A percentile compares a stretch with the other conserved stretches of the same genome.
phyloP scores from a whole-genome alignment of 2,113 vertebrate species.

The Neopipo cinnamomea region DNA sequence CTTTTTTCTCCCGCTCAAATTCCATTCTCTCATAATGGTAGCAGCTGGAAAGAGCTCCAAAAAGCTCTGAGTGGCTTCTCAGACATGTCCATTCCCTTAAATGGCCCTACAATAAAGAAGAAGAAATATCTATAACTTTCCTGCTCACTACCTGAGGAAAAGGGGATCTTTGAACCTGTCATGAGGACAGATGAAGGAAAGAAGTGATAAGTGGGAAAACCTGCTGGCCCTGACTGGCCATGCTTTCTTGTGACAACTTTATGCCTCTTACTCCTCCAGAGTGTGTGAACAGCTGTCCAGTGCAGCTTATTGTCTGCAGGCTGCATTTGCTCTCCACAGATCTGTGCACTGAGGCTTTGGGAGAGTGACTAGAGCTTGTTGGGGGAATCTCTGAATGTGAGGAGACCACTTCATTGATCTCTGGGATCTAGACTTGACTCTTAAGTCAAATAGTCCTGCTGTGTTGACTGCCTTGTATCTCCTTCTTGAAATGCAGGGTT shows the following conservation, averaged over 20 bases:
- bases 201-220: not conserved
- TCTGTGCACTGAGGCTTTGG: not conserved
- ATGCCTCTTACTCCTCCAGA: not conserved
- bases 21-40: not conserved
- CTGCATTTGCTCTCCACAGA: not conserved
- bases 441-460: not conserved
- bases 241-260: not conserved
- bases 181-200: not conserved
- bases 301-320: not conserved
- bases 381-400: not conserved
- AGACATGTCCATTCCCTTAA: not conserved
- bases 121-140: not conserved
- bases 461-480: not conserved
- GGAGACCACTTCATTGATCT: not conserved
- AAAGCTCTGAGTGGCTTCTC: not conserved
- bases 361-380: not conserved
- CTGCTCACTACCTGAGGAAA: not conserved
- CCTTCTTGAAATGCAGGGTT: not conserved
- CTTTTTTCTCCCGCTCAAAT: not conserved
- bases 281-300: not conserved
- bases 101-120: not conserved
- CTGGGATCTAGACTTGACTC: not conserved
- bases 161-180: not conserved
- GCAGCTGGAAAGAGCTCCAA: not conserved
- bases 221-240: not conserved